A percentile compares a stretch with the other conserved stretches of the same genome.
Conservation (phyloP, 37 sponge, comb jelly and placozoan genomes). For the Halichondria panicea region DNA sequence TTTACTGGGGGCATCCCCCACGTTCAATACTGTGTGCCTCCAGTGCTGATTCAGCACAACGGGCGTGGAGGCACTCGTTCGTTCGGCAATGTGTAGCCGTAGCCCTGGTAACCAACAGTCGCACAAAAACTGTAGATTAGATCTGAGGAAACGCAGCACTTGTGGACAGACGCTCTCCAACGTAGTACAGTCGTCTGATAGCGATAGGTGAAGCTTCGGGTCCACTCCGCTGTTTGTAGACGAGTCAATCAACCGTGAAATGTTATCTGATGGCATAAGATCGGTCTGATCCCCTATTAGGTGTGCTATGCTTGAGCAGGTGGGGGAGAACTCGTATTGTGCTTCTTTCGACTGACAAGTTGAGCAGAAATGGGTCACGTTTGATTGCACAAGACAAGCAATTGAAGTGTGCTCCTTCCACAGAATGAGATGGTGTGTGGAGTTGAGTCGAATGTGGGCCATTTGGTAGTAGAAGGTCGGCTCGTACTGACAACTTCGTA, state of each 20-base stretch:
- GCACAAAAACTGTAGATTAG: constrained; percentile 38
- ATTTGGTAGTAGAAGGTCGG: constrained; percentile 24
- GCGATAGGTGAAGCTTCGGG: not conserved
- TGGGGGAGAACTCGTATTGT: not conserved
- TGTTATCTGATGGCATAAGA: constrained; percentile 15
- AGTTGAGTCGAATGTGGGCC: constrained; percentile 48
- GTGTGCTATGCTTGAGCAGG: constrained; percentile 30
- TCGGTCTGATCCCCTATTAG: constrained; percentile 26
- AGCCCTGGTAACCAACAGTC: constrained; percentile 66
- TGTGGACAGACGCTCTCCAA: constrained; percentile 22
- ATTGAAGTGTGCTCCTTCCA: constrained; percentile 30
- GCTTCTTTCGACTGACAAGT: constrained; percentile 1
- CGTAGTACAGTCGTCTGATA: constrained; percentile 5
- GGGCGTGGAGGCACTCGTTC: not conserved
- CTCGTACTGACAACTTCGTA: constrained; percentile 37
- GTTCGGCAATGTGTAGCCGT: constrained; percentile 1
- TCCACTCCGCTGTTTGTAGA: constrained; percentile 14
- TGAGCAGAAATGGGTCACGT: constrained; percentile 16
- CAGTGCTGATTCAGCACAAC: constrained; percentile 35
- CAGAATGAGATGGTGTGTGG: constrained; percentile 45
- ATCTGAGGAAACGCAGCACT: constrained; percentile 17
- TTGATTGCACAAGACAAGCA: constrained; percentile 36
- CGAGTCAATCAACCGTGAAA: constrained; percentile 16
- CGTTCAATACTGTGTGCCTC: constrained; percentile 32
- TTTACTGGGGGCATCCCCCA: not conserved